Conservation (phyloP, 2,888 invertebrate genomes). For the Drosophila villosipedis region DNA sequence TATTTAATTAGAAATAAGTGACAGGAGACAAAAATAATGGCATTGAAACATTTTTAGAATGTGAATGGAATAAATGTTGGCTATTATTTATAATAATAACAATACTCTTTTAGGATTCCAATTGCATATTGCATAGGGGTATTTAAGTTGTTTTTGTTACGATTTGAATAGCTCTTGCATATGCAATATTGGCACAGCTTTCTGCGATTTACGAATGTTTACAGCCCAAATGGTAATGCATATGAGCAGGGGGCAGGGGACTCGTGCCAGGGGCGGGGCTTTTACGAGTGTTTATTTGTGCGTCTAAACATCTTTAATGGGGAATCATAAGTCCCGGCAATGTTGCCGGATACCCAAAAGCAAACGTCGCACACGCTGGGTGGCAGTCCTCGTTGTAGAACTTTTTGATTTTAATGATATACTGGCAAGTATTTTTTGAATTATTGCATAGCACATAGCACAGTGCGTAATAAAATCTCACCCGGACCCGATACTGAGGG, state of each 20-base stretch:
- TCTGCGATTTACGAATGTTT: slow-evolving; percentile 47
- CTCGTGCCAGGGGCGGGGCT: slow-evolving; percentile 25
- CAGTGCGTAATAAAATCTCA: slow-evolving; percentile 68
- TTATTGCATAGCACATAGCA: slow-evolving; percentile 63
- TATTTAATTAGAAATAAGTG: too few relatives aligned
- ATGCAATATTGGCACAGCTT: slow-evolving; percentile 26
- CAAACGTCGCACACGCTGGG: slow-evolving; percentile 62
- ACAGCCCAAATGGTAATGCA: slow-evolving; percentile 40
- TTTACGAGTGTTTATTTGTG: slow-evolving; percentile 76
- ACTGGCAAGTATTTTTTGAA: slow-evolving; percentile 76
- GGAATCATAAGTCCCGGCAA: slow-evolving; percentile 54
- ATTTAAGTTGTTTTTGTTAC: background rate
- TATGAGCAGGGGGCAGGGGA: slow-evolving; percentile 4
- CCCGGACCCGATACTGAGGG: slow-evolving; percentile 35
- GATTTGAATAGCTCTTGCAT: slow-evolving; percentile 2
- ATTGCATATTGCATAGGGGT: background rate
- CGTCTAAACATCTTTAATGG: slow-evolving; percentile 76
- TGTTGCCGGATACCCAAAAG: slow-evolving; percentile 30
- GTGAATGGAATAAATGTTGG: background rate
- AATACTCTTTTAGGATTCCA: background rate
- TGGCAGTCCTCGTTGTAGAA: slow-evolving; percentile 47
- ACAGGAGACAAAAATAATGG: background rate
- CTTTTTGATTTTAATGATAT: slow-evolving; percentile 79
- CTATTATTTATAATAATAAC: background rate
- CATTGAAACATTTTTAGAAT: background rate